phyloP scores from a whole-genome alignment of 2,888 invertebrate species.

The Pachliopta kotzebuea region DNA sequence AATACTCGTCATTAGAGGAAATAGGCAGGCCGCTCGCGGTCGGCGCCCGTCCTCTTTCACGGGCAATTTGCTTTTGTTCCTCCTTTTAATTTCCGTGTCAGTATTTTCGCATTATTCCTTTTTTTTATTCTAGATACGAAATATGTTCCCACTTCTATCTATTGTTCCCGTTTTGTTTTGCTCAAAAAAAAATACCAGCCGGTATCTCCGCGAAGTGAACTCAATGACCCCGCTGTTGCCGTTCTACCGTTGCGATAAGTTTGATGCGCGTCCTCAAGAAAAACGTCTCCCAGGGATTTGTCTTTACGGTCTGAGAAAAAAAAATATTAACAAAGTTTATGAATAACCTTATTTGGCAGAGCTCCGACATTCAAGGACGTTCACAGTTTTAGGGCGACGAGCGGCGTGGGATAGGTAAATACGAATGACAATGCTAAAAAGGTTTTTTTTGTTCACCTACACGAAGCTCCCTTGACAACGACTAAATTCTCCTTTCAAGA shows the following conservation, averaged over 20 bases:
- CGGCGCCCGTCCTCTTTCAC: slow-evolving; percentile 52
- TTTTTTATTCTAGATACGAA: slow-evolving; percentile 40
- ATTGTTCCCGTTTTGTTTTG: slow-evolving; percentile 36
- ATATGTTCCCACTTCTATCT: slow-evolving; percentile 51
- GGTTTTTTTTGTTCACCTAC: slow-evolving; percentile 3
- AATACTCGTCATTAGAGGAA: slow-evolving; percentile 54
- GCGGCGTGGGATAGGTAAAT: slow-evolving; percentile 19
- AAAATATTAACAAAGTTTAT: slow-evolving; percentile 31
- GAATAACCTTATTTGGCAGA: slow-evolving; percentile 28
- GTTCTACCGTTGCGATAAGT: slow-evolving; percentile 33
- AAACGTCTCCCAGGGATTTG: slow-evolving; percentile 31
- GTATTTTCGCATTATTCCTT: slow-evolving; percentile 58
- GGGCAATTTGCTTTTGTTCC: slow-evolving; percentile 68
- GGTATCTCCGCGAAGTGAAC: slow-evolving; percentile 31
- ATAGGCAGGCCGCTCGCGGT: slow-evolving; percentile 49
- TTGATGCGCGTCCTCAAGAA: slow-evolving; percentile 33
- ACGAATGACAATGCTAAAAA: slow-evolving; percentile 15
- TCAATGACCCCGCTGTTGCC: slow-evolving; percentile 31
- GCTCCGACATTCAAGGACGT: slow-evolving; percentile 16
- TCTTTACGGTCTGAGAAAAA: slow-evolving; percentile 31
- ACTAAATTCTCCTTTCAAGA: too few species aligned
- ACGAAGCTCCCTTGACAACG: neutral
- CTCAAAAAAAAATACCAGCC: slow-evolving; percentile 20
- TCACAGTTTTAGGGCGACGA: slow-evolving; percentile 18
- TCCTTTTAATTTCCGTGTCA: slow-evolving; percentile 66